Base-by-base conservation (phyloP, 2,888 invertebrate species). In the Ceraclea dissimilis region DNA sequence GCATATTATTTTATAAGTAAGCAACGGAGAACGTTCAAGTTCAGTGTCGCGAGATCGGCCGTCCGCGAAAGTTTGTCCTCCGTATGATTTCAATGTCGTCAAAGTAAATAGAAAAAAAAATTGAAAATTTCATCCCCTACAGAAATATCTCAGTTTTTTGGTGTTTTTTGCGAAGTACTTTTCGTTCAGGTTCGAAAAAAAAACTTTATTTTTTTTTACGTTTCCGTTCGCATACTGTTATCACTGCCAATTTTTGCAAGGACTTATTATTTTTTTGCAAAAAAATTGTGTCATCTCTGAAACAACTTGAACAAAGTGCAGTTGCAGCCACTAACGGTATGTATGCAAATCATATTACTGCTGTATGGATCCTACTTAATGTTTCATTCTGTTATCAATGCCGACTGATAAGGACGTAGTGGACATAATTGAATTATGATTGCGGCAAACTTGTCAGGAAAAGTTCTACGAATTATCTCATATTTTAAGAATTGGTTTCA, bases 1-100 rank as follows among this genome's bases (percentile, higher is more conserved):
- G 60, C 56, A 52, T 49, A 58, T 54, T 51, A 59, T 61, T 56
- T 61, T 61, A 61, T 61, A 61, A 61, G 59, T 59, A 57, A 50
- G 56, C 55, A 55, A 51, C 61, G 51, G 55, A 51, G 55, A 55
- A 51, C 52, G 54, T 55, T 61, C 61, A 61, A 61, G 61, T 61
- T 61, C 61, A 61, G 61, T 61, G 61, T 61, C 61, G 59, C 56
- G 61, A 50, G 52, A 57, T 48, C 50, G 20, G 55, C 50, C 46
- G 54, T 52, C 49, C 56, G 59, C 52, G 61, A 51, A 52, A 55
- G 58, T 59, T 56, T 54, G 49, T 48, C 34, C 53, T 33, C 22
- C 47, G 20, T 16, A 5, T 39, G 39, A 26, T 26, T 26, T 26
- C 26, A 26, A 26, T 26, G 39, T 39, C 39, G 39, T 39, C 16